Percentiles rank a stretch among this genome's conserved stretches.
Evolutionary conservation across 2,888 invertebrate genomes (phyloP).

Genomic region (Drosophila paranaensis): DNA sequence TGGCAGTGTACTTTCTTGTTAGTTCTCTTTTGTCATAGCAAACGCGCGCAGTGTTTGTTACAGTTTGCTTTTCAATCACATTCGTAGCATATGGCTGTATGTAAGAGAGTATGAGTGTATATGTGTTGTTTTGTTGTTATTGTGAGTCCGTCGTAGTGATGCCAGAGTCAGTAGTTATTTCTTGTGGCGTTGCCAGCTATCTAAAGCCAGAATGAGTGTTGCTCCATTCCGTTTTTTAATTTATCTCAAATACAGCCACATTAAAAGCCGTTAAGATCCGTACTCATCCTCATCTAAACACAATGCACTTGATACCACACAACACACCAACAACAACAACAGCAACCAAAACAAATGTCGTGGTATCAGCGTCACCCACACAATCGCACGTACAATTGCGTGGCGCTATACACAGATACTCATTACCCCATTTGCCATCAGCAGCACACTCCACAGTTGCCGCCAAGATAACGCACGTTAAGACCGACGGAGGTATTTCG

Average conservation of each 20-base stretch:
- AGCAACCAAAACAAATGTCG: conserved; percentile 46
- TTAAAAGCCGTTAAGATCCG: conserved; percentile 70
- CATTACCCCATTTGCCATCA: conserved; percentile 71
- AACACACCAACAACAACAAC: conserved; percentile 46
- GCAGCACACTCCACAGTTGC: conserved; percentile 84
- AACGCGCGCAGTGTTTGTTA: conserved; percentile 66
- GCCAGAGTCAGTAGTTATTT: conserved; percentile 39
- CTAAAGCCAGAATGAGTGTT: conserved; percentile 34
- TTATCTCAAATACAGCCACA: conserved; percentile 48
- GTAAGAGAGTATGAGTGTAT: not conserved
- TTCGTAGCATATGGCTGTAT: conserved; percentile 58
- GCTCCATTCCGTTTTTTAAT: conserved; percentile 31
- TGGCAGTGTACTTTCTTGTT: conserved; percentile 38
- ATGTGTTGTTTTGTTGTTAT: conserved; percentile 69
- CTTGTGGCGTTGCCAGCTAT: conserved; percentile 46
- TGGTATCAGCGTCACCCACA: conserved; percentile 54
- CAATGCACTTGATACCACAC: conserved; percentile 54
- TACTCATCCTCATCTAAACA: conserved; percentile 54
- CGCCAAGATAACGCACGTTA: conserved; percentile 86
- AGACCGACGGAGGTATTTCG: conserved; percentile 82
- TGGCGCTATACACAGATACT: conserved; percentile 69
- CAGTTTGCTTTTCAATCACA: conserved; percentile 44
- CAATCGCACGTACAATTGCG: conserved; percentile 62
- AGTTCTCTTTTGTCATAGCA: conserved; percentile 49
- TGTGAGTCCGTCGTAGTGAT: conserved; percentile 72